Conservation (phyloP, 2,113 vertebrate genomes). For the Gadus macrocephalus region DNA sequence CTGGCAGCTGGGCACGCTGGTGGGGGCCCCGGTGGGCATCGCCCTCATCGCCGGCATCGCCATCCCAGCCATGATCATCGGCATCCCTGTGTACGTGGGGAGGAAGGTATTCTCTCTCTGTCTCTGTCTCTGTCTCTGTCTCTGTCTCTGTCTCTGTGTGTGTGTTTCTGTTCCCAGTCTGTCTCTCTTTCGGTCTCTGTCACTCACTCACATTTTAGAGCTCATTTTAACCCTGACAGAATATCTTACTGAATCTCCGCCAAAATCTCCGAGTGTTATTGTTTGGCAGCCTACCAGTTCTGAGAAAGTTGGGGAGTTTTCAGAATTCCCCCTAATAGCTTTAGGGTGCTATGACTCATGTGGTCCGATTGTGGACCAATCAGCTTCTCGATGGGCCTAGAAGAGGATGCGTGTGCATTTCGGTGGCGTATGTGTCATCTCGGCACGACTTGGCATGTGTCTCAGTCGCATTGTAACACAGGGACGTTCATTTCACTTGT, state of each 20-base stretch:
- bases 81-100: slow-evolving; percentile 96
- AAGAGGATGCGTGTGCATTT: no score
- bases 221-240: no score
- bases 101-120: slow-evolving; percentile 78
- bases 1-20: slow-evolving; percentile 95
- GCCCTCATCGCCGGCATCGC: slow-evolving; percentile 98
- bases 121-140: no score
- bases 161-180: no score
- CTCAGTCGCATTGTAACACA: no score
- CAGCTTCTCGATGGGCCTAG: neutral
- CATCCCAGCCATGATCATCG: slow-evolving; percentile 98
- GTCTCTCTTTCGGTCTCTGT: no score
- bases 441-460: no score
- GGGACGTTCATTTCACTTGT: no score
- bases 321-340: slow-evolving; percentile 8
- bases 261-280: no score
- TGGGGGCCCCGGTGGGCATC: slow-evolving; percentile 96
- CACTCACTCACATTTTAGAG: neutral
- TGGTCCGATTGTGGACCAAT: slow-evolving; percentile 26
- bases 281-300: neutral
- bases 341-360: slow-evolving; percentile 17
- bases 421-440: no score
- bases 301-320: neutral
- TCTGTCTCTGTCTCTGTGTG: neutral
- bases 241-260: no score